phyloP scores from a whole-genome alignment of 2,113 vertebrate species.

The Sciurus niger region DNA sequence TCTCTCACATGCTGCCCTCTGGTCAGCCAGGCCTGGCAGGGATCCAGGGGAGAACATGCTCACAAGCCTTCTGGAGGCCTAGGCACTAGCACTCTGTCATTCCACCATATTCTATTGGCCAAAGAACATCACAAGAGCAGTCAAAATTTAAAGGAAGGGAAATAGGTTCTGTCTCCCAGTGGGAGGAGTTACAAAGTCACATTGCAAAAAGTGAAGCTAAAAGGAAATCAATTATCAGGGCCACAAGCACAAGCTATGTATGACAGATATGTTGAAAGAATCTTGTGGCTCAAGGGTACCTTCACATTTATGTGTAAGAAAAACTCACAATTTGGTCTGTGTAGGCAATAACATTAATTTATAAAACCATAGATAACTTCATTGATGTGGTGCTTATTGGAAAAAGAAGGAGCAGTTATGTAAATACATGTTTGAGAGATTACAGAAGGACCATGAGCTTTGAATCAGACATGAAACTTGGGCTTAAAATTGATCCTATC shows the following conservation, averaged over 20 bases:
- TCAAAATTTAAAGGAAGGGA: neutral
- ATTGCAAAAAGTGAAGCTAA: neutral
- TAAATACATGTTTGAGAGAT: neutral
- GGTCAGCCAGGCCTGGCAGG: neutral
- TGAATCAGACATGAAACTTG: neutral
- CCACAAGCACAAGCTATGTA: neutral
- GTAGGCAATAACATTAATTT: conserved; percentile 3
- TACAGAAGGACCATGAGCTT: neutral
- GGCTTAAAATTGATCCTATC: neutral
- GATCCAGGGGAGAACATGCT: neutral
- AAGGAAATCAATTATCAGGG: neutral
- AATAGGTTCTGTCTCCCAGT: neutral
- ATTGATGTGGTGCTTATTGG: neutral
- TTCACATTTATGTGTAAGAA: neutral
- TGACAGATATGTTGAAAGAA: neutral
- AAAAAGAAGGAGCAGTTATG: neutral
- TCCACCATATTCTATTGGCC: neutral
- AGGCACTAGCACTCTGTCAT: neutral
- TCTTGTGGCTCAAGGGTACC: neutral
- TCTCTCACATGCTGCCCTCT: neutral
- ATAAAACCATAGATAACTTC: conserved; percentile 24
- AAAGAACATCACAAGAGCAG: neutral
- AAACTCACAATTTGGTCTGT: neutral
- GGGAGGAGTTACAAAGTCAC: neutral
- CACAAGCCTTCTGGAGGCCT: neutral